Percentiles rank a stretch among this genome's conserved stretches.
phyloP scores from a whole-genome alignment of 23 tunicate genomes.

The Halocynthia roretzi region DNA sequence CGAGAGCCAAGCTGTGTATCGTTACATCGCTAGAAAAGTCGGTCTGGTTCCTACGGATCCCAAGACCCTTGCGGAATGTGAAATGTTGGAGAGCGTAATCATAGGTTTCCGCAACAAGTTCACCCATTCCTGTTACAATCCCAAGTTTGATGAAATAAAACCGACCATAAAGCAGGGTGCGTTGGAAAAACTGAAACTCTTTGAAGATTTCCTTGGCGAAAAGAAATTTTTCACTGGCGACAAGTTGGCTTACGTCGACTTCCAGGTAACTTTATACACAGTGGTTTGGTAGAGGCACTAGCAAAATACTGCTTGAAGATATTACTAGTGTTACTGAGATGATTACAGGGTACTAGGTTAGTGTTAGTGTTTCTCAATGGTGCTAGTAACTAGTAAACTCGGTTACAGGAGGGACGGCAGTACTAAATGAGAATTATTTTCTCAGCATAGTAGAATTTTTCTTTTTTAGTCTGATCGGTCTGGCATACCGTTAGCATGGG shows the following conservation, averaged over 20 bases:
- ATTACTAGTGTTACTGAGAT: no score
- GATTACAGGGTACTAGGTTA: no score
- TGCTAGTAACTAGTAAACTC: no score
- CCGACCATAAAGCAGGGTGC: conserved; percentile 5
- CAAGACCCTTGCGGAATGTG: conserved; percentile 16
- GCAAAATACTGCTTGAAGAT: no score
- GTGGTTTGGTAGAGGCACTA: neutral
- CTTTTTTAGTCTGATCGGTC: no score
- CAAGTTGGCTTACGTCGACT: neutral
- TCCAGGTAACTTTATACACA: neutral
- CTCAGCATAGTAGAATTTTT: no score
- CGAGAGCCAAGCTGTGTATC: conserved; percentile 22
- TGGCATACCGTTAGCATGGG: no score
- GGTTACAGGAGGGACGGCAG: no score
- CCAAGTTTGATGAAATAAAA: neutral
- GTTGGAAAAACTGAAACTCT: neutral
- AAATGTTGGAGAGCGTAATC: conserved; percentile 8
- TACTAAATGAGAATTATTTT: no score
- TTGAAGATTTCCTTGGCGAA: conserved; percentile 18
- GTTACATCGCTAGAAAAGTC: conserved; percentile 31
- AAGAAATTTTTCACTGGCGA: conserved; percentile 16
- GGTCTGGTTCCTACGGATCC: neutral
- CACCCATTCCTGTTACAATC: conserved; percentile 15
- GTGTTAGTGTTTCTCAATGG: no score
- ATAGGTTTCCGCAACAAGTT: neutral